These are phyloP conservation scores for Gadus chalcogrammus DNA, from an alignment of 2,113 vertebrate species.

Conservation along the genomic window DNA sequence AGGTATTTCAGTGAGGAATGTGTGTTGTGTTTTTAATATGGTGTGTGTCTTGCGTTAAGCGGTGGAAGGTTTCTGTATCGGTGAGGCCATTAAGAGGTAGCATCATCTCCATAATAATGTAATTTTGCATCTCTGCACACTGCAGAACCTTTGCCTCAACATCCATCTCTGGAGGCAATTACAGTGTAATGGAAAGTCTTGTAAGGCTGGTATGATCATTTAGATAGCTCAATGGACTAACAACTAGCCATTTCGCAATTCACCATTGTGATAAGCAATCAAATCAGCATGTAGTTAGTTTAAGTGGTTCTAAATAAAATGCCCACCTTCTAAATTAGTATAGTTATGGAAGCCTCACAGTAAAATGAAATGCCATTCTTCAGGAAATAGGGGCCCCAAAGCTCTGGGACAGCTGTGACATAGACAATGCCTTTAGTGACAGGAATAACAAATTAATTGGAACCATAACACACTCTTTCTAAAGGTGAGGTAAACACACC, in stretches of 20 bases:
- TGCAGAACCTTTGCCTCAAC: constrained; percentile 40
- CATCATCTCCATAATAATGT: constrained; percentile 65
- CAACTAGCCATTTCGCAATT: constrained; percentile 63
- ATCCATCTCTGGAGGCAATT: constrained; percentile 42
- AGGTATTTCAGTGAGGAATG: too few species aligned
- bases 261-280: constrained; percentile 74
- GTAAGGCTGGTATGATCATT: constrained; percentile 66
- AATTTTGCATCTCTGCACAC: constrained; percentile 53
- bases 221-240: constrained; percentile 62
- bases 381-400: constrained; percentile 79
- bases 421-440: constrained; percentile 96
- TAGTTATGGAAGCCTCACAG: constrained; percentile 80
- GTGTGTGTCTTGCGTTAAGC: constrained; percentile 5
- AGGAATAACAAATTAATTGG: constrained; percentile 99
- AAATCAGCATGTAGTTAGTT: constrained; percentile 67
- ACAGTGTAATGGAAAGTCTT: constrained; percentile 68
- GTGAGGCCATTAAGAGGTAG: constrained; percentile 56
- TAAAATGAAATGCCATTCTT: constrained; percentile 82
- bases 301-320: constrained; percentile 68
- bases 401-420: constrained; percentile 94
- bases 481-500: constrained; percentile 99
- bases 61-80: constrained; percentile 41
- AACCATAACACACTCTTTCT: constrained; percentile 97
- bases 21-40: background rate
- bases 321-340: constrained; percentile 63